These are phyloP conservation scores for Archips xylosteana DNA, from an alignment of 2,888 invertebrate species.

Conservation along the genomic window DNA sequence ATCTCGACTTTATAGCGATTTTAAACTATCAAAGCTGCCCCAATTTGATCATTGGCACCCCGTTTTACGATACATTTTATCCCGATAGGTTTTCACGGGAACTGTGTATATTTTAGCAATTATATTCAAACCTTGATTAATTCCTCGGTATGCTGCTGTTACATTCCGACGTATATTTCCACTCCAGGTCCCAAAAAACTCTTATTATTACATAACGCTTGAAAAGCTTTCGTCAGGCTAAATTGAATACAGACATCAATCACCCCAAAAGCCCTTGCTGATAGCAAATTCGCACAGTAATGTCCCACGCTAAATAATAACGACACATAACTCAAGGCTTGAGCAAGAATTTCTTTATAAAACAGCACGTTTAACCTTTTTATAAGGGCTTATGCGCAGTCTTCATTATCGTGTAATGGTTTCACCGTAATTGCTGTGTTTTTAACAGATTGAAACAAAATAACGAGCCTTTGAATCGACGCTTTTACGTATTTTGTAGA, in stretches of 20 bases:
- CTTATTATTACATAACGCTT: constrained; percentile 7
- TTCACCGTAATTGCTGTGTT: neutral
- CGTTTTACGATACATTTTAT: no score
- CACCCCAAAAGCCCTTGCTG: constrained; percentile 1
- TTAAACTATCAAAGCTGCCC: no score
- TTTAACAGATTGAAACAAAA: neutral
- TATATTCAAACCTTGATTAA: no score
- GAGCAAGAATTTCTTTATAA: constrained; percentile 7
- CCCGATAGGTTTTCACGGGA: no score
- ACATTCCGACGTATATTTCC: no score
- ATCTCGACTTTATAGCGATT: no score
- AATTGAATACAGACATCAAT: constrained; percentile 24
- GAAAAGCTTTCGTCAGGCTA: constrained; percentile 4
- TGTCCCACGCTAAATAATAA: constrained; percentile 13
- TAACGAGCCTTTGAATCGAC: no score
- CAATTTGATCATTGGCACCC: no score
- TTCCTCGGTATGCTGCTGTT: no score
- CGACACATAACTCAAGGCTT: constrained; percentile 9
- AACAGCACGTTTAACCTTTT: constrained; percentile 3
- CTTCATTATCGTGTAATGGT: neutral
- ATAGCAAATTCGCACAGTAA: constrained; percentile 19
- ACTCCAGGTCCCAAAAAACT: neutral
- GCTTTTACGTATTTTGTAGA: no score
- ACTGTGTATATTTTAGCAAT: no score
- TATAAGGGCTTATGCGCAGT: neutral